Base-by-base conservation (phyloP, 2,113 vertebrate species). In the Craseonycteris thonglongyai region DNA sequence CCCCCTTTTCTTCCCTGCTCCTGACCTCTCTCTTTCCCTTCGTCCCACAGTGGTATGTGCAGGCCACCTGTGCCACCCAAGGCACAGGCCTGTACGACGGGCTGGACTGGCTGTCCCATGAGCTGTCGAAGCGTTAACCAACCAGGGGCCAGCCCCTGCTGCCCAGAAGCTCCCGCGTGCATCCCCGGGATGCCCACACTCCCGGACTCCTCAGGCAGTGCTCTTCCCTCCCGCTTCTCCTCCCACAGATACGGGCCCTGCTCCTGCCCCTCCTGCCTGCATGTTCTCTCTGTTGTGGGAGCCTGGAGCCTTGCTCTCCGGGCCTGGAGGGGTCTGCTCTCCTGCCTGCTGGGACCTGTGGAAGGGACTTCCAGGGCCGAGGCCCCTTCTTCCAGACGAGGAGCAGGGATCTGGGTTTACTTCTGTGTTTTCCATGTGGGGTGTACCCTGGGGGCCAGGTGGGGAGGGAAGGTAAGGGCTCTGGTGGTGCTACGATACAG, bases 51-150 rank as follows among this genome's bases (percentile, higher is more conserved):
- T 99, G 99, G 99, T 98, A 99, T 0, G 98, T 99, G 88, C 98
- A 99, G 98, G 98, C 99, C 1, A 99, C 99, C 88, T 99, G 99
- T 66, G 99, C 99, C 10, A 99, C 99, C 6, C 99, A 99, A 96
- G 99, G 99, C 66, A 99, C 98, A 0, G 99, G 99, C 91, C 98
- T 99, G 15, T 99, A 99, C 13, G 99, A 99, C 42, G 99, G 99
- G 69, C 98, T 99, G 89, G 99, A 99, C 97, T 99, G 99, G 99
- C 97, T 99, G 49, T 99, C 99, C 82, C 98, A 98, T 0, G 98
- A 99, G 98, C 98, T 99, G 94, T 98, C 98, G 0, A 99, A 99
- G 88, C 98, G 98, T 84, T 98, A 98, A 87, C 72, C 7, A 58
- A 24, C 87, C 71, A 21, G 74, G 95, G 96, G 45, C 93, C 28